phyloP scores from a whole-genome alignment of 2,113 vertebrate species.

The Morone chrysops region DNA sequence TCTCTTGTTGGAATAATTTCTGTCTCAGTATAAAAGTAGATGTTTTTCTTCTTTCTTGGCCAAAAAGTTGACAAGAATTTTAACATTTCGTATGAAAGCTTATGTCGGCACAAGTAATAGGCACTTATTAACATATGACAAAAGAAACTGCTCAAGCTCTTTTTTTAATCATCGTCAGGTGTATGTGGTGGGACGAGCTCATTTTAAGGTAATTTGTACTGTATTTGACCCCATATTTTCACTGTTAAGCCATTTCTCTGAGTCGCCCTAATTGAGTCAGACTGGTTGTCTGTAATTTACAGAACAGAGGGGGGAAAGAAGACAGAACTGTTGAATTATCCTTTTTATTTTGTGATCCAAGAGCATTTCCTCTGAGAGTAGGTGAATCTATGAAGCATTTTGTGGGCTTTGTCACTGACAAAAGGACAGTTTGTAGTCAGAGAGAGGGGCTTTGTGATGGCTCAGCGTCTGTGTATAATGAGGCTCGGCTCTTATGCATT shows the following conservation, averaged over 20 bases:
- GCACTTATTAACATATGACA: neutral
- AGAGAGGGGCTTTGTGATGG: slow-evolving; percentile 47
- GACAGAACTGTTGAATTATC: slow-evolving; percentile 56
- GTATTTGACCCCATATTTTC: slow-evolving; percentile 37
- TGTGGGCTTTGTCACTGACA: slow-evolving; percentile 50
- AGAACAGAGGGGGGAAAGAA: slow-evolving; percentile 23
- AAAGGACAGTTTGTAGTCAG: slow-evolving; percentile 54
- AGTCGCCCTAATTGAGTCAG: slow-evolving; percentile 42
- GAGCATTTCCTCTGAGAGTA: slow-evolving; percentile 55
- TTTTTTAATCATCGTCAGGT: slow-evolving; percentile 12
- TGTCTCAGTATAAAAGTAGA: neutral
- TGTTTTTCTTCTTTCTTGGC: neutral
- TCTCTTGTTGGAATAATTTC: neutral
- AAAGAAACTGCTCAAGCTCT: slow-evolving; percentile 12
- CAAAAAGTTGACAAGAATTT: neutral
- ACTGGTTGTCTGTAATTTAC: slow-evolving; percentile 52
- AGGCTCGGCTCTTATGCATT: slow-evolving; percentile 1
- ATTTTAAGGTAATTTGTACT: slow-evolving; percentile 42
- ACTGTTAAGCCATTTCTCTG: slow-evolving; percentile 29
- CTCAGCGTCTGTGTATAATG: slow-evolving; percentile 35
- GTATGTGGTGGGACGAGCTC: neutral
- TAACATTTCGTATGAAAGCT: neutral
- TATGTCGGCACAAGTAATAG: neutral
- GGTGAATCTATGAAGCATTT: slow-evolving; percentile 49
- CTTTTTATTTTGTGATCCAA: slow-evolving; percentile 48